Conservation (phyloP, 2,888 invertebrate genomes). For the Drosophila atroscutellata region DNA sequence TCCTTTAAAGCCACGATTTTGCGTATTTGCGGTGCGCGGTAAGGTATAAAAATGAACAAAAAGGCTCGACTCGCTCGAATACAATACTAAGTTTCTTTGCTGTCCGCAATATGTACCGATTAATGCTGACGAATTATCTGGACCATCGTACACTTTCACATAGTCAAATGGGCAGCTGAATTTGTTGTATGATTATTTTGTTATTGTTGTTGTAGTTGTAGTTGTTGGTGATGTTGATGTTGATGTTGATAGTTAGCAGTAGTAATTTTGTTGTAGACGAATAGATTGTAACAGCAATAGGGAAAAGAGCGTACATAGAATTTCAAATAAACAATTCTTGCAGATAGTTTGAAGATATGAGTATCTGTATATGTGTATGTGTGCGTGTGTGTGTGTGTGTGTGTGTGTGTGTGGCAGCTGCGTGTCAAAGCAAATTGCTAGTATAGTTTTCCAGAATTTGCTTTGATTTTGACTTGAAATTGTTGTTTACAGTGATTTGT, state of each 20-base stretch:
- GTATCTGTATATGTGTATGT: slow-evolving; percentile 5
- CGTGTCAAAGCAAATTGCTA: slow-evolving; percentile 65
- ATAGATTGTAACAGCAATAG: slow-evolving; percentile 41
- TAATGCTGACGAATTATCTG: slow-evolving; percentile 93
- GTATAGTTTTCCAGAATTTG: slow-evolving; percentile 44
- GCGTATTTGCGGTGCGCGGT: slow-evolving; percentile 95
- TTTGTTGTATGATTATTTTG: slow-evolving; percentile 26
- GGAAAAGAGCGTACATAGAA: slow-evolving; percentile 38
- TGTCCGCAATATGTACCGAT: slow-evolving; percentile 99
- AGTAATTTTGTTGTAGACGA: slow-evolving; percentile 48
- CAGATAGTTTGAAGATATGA: slow-evolving; percentile 53
- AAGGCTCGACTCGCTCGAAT: slow-evolving; percentile 96
- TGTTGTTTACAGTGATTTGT: slow-evolving; percentile 13
- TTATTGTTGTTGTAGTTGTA: slow-evolving; percentile 19
- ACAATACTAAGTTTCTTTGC: slow-evolving; percentile 97
- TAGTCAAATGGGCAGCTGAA: slow-evolving; percentile 98
- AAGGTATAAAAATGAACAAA: slow-evolving; percentile 96
- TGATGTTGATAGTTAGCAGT: slow-evolving; percentile 44
- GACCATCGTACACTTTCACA: slow-evolving; percentile 98
- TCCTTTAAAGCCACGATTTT: slow-evolving; percentile 99
- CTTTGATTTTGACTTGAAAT: slow-evolving; percentile 71
- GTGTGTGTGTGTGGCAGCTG: slow-evolving; percentile 47
- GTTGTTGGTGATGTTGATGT: slow-evolving; percentile 21
- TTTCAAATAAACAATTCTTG: slow-evolving; percentile 46
- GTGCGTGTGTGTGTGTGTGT: slow-evolving; percentile 14